phyloP scores from a whole-genome alignment of 2,888 invertebrate genomes.

The Erebia ligea region DNA sequence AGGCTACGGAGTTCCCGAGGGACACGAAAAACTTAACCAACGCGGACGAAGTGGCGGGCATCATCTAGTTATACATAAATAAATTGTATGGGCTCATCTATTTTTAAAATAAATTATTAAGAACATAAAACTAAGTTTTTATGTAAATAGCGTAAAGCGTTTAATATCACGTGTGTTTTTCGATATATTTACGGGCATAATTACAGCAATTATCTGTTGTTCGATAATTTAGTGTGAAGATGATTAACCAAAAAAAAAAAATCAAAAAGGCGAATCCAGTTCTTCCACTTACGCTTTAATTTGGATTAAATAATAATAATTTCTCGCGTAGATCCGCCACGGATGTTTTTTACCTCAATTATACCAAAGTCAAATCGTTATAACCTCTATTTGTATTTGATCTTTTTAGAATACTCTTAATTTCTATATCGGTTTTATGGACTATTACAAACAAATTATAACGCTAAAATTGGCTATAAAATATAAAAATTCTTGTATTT shows the following conservation, averaged over 20 bases:
- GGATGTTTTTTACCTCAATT: constrained; percentile 21
- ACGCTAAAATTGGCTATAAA: constrained; percentile 13
- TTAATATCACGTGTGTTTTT: neutral
- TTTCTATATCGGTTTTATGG: constrained; percentile 7
- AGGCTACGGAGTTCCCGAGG: too few relatives aligned
- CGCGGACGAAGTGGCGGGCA: too few relatives aligned
- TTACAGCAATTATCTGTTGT: constrained; percentile 22
- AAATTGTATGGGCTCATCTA: too few relatives aligned
- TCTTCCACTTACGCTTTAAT: constrained; percentile 33
- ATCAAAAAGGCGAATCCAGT: constrained; percentile 22
- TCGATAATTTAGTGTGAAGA: constrained; percentile 31
- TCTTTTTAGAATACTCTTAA: constrained; percentile 5
- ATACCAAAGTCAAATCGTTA: constrained; percentile 19
- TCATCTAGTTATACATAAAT: too few relatives aligned
- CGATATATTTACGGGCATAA: constrained; percentile 22
- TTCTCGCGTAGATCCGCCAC: constrained; percentile 12
- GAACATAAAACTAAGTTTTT: constrained; percentile 3
- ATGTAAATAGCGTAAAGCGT: neutral
- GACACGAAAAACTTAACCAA: too few relatives aligned
- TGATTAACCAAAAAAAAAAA: constrained; percentile 21
- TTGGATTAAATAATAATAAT: constrained; percentile 21
- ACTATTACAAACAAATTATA: constrained; percentile 20
- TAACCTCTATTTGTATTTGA: constrained; percentile 19
- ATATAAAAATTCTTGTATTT: constrained; percentile 7
- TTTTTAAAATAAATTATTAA: too few relatives aligned